Evolutionary conservation across 2,113 vertebrate genomes (phyloP), one percentile per base, ranked within the genome.

Genomic region (Pseudorasbora parva): DNA sequence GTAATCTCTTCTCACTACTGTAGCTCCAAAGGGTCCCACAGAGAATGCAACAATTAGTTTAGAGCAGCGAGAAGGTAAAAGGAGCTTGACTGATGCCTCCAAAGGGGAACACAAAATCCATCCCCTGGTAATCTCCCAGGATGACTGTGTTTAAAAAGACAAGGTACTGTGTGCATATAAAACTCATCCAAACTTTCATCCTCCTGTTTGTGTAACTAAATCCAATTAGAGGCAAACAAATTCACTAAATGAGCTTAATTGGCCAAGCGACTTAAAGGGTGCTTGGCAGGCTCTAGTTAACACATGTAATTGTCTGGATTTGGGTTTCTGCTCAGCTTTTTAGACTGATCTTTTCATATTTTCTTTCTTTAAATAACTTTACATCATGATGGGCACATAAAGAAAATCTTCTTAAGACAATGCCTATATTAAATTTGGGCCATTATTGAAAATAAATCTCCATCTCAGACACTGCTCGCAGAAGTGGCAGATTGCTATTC

Each of bases 231-330:
- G 80, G 72, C 19, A 15, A 74, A 21, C 68, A 66, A 84, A 87
- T 76, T 49, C 33, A 79, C 77, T 77, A 87, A 90, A 87, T 83
- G 59, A 77, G 59, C 74, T 82, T 89, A 88, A 89, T 90, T 90
- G 81, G 85, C 81, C 84, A 71, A 74, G 78, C 54, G 85, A 84
- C 83, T 82, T 82, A 81, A 86, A 87, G 85, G 88, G 82, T 85
- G 62, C 87, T 86, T 89, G 88, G 87, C 88, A 90, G 86, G 84
- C 87, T 33, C 33, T 71, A 83, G 87, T 68, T 89, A 90, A 89
- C 90, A 79, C 86, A 86, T 59, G 17, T 68, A 85, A 90, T 81
- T 66, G 72, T 72, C 57, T 5, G 25, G 43, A 80, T 73, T 87
- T 77, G 62, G 86, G 72, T 54, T 57, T 86, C 41, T 11, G 57